phyloP scores from a whole-genome alignment of 2,797 vertebrate species.

The Menidia menidia region DNA sequence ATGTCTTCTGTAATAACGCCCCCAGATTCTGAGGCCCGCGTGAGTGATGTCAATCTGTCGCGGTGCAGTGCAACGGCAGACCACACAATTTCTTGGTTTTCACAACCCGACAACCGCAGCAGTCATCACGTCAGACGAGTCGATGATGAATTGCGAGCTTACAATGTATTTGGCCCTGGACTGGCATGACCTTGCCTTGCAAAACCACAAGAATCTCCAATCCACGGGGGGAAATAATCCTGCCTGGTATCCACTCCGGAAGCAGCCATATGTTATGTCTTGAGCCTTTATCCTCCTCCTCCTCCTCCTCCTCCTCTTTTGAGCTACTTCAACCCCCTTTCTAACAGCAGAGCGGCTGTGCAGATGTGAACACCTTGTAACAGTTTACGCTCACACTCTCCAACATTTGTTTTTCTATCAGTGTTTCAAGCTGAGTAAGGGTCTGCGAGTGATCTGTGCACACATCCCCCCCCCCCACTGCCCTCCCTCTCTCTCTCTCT shows the following conservation, averaged over 20 bases:
- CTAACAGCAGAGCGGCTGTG: slow-evolving; percentile 52
- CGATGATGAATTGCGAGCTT: slow-evolving; percentile 53
- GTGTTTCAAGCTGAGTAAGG: slow-evolving; percentile 57
- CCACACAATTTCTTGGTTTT: slow-evolving; percentile 44
- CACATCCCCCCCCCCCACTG: slow-evolving; percentile 12
- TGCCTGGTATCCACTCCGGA: slow-evolving; percentile 36
- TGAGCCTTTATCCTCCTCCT: background rate
- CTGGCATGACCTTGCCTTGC: slow-evolving; percentile 51
- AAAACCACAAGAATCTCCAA: slow-evolving; percentile 62
- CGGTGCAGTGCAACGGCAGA: slow-evolving; percentile 18
- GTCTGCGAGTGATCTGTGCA: slow-evolving; percentile 41
- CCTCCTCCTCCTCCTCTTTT: slow-evolving; percentile 21
- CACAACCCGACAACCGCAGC: slow-evolving; percentile 19
- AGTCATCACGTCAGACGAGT: slow-evolving; percentile 46
- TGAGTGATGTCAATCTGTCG: slow-evolving; percentile 26
- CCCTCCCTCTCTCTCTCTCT: slow-evolving; percentile 6
- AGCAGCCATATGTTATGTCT: slow-evolving; percentile 66
- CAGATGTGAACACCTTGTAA: slow-evolving; percentile 68
- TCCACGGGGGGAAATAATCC: slow-evolving; percentile 50
- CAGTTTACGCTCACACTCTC: slow-evolving; percentile 61
- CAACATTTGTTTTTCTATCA: slow-evolving; percentile 65
- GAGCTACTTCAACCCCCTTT: slow-evolving; percentile 11
- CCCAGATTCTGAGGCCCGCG: background rate
- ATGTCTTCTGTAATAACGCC: background rate
- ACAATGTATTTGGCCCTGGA: slow-evolving; percentile 34